These are phyloP conservation scores for Rhagium mordax DNA, from an alignment of 2,888 invertebrate species.

Conservation along the genomic window DNA sequence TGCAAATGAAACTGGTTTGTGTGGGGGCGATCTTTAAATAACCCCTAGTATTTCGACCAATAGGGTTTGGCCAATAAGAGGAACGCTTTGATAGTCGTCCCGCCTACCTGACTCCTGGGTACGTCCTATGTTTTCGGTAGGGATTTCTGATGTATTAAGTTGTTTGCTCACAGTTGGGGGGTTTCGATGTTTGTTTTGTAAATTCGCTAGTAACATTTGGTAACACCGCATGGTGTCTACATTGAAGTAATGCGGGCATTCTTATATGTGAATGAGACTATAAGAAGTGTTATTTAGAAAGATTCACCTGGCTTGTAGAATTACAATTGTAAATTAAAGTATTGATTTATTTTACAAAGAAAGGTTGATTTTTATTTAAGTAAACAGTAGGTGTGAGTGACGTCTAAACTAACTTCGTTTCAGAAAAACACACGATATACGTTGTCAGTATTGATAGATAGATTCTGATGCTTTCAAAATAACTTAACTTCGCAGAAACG, in stretches of 20 bases:
- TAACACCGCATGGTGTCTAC: slow-evolving; percentile 58
- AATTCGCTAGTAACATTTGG: slow-evolving; percentile 62
- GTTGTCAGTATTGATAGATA: too few species aligned
- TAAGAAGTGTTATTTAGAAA: slow-evolving; percentile 37
- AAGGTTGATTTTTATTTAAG: slow-evolving; percentile 1
- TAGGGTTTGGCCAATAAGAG: slow-evolving; percentile 46
- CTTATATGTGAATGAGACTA: slow-evolving; percentile 34
- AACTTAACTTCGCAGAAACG: too few species aligned
- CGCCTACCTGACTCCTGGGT: slow-evolving; percentile 36
- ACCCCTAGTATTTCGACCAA: slow-evolving; percentile 47
- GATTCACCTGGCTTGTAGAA: slow-evolving; percentile 52
- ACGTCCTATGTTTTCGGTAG: slow-evolving; percentile 49
- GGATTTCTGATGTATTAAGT: slow-evolving; percentile 56
- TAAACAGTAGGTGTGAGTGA: neutral
- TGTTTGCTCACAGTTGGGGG: slow-evolving; percentile 60
- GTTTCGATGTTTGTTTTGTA: slow-evolving; percentile 65
- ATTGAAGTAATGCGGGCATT: slow-evolving; percentile 52
- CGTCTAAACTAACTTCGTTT: neutral
- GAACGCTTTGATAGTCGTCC: neutral
- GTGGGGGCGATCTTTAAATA: slow-evolving; percentile 43
- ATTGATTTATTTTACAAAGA: slow-evolving; percentile 40
- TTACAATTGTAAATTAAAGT: slow-evolving; percentile 47
- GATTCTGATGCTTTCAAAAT: too few species aligned
- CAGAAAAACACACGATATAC: too few species aligned
- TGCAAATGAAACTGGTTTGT: slow-evolving; percentile 43